These are phyloP conservation scores for Henricia sp. DNA, from an alignment of 53 echinoderm and acorn worm species.

Conservation along the genomic window DNA sequence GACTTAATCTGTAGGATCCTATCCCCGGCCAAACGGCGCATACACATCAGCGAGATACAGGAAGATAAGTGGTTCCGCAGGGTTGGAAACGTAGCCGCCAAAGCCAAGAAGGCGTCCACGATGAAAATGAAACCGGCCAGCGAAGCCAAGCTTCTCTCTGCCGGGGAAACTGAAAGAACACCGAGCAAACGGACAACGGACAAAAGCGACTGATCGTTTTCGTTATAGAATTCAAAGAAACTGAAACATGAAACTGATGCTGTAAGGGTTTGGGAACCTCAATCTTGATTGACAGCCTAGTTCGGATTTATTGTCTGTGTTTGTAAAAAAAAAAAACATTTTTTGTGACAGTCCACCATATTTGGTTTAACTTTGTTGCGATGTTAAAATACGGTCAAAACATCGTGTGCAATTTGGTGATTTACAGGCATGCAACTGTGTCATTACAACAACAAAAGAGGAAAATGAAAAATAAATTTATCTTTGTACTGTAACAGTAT, in stretches of 20 bases:
- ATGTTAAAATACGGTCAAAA: no score
- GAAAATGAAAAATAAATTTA: no score
- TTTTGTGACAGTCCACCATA: no score
- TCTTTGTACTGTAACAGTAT: no score
- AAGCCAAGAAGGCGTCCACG: conserved; percentile 57
- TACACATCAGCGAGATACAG: conserved; percentile 86
- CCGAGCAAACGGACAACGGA: conserved; percentile 48
- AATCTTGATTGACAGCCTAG: conserved; percentile 3
- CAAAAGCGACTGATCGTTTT: conserved; percentile 37
- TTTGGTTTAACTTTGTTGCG: no score
- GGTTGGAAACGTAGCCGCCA: background rate
- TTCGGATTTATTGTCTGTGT: conserved; percentile 10
- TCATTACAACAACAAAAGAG: no score
- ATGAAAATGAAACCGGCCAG: conserved; percentile 24
- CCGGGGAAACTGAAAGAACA: conserved; percentile 32
- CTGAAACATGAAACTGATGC: no score
- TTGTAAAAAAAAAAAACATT: no score
- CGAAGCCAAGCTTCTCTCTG: conserved; percentile 12
- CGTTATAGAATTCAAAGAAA: no score
- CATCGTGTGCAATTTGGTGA: no score
- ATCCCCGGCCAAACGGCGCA: conserved; percentile 83
- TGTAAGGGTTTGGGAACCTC: no score
- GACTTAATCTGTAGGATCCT: conserved; percentile 90
- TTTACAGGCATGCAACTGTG: no score
- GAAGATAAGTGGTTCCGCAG: conserved; percentile 80